Evolutionary conservation across 2,888 invertebrate species (phyloP), one percentile per base, ranked within the genome.

Genomic region (Oscheius sp.): DNA sequence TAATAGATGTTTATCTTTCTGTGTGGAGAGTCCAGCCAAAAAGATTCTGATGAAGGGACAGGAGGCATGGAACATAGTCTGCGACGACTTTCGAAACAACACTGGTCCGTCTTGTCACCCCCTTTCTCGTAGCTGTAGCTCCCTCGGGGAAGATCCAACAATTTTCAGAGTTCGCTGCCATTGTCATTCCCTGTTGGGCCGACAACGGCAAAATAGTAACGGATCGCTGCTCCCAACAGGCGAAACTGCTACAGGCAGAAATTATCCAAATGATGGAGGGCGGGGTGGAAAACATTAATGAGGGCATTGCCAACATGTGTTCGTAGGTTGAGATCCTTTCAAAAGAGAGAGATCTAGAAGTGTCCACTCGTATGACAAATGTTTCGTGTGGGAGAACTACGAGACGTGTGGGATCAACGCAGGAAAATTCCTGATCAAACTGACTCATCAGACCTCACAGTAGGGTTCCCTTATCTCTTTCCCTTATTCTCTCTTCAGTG

Each of bases 351-450:
- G 45, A 32, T 70, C 56, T 61, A 77, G 77, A 66, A 77, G 75
- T 26, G 68, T 74, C 22, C 75, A 79, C 54, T 71, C 71, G 33
- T 81, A 81, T 67, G 81, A 81, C 73, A 76, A 77, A 63, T 81
- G 81, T 56, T 81, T 81, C 65, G 75, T 81, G n/a, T 67, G 75
- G 51, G 77, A 81, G 54, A 81, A 72, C 44, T 78, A 77, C 47
- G 72, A 75, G 51, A 71, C 61, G 62, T 81, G 81, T 47, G 81
- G 81, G n/a, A 64, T 71, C 24, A 61, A 74, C 6, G 80, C 75
- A 0, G 80, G 80, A 47, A 67, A 71, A 30, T 81, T 81, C 51
- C 62, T 81, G 17, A 65, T 81, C 30, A 72, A 77, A 32, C 65
- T 81, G 30, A 81, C 77, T 54, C 78, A 82, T 51, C 71, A 73